These are phyloP conservation scores for Automeris io DNA, from an alignment of 2,888 invertebrate genomes.

Conservation along the genomic window DNA sequence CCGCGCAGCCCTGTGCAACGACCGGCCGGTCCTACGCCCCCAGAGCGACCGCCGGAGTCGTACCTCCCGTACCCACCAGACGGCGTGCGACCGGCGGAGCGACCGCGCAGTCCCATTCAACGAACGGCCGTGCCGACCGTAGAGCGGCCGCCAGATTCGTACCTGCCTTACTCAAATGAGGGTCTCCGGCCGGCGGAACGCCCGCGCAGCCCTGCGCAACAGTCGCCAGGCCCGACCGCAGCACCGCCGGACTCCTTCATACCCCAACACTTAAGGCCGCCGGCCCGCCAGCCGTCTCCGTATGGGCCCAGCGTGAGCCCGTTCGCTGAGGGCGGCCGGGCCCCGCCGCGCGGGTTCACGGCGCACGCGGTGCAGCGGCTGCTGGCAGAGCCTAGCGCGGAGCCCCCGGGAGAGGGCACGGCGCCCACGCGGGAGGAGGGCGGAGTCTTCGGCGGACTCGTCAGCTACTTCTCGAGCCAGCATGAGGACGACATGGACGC, in stretches of 20 bases:
- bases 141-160: constrained; percentile 9
- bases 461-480: constrained; percentile 95
- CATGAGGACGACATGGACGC: constrained; percentile 90
- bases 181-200: constrained; percentile 14
- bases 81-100: constrained; percentile 25
- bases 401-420: constrained; percentile 10
- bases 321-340: constrained; percentile 1
- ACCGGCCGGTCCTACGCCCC: constrained; percentile 8
- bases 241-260: not conserved
- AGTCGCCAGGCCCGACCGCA: constrained; percentile 11
- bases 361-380: constrained; percentile 8
- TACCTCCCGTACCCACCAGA: no score
- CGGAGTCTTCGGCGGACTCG: constrained; percentile 92
- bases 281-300: constrained; percentile 12
- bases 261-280: constrained; percentile 1
- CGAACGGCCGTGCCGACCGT: no score
- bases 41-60: not conserved
- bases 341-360: constrained; percentile 7
- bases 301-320: not conserved
- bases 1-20: constrained; percentile 18
- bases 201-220: constrained; percentile 10
- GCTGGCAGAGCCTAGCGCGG: constrained; percentile 14
- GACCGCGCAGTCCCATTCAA: no score
- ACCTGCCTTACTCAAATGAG: no score
- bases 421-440: constrained; percentile 43